Conservation (phyloP, 1,140 invertebrate genomes). For the Halictus rubicundus region DNA sequence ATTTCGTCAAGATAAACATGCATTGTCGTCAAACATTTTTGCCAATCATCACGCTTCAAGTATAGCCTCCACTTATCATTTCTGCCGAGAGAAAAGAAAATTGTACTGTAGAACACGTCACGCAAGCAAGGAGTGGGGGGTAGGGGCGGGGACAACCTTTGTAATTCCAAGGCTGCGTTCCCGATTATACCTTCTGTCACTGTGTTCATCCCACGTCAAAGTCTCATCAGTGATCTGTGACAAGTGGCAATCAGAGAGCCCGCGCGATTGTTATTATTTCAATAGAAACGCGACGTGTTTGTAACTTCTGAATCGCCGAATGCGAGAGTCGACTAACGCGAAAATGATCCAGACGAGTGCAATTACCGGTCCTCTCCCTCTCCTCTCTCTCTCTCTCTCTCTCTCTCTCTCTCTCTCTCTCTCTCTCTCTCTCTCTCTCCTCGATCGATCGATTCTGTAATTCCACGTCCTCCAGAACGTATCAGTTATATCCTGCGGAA, state of each 20-base stretch:
- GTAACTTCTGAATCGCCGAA: slow-evolving; percentile 42
- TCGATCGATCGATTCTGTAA: slow-evolving; percentile 66
- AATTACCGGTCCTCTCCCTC: too few relatives aligned
- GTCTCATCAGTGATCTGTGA: slow-evolving; percentile 41
- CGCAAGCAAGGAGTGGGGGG: neutral
- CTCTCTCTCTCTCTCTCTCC: too few relatives aligned
- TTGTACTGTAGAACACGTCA: neutral
- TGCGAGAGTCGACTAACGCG: slow-evolving; percentile 25
- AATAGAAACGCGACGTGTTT: slow-evolving; percentile 32
- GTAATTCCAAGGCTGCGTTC: slow-evolving; percentile 4
- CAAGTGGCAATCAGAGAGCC: slow-evolving; percentile 46
- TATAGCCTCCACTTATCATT: too few relatives aligned
- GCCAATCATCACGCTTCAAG: too few relatives aligned
- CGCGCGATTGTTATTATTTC: slow-evolving; percentile 41
- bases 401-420: too few relatives aligned
- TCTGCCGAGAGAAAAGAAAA: neutral
- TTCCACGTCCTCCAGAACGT: slow-evolving; percentile 61
- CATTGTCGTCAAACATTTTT: too few relatives aligned
- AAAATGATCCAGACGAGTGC: slow-evolving; percentile 55
- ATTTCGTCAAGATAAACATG: too few relatives aligned
- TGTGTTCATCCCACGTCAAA: slow-evolving; percentile 2
- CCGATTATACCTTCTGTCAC: slow-evolving; percentile 22
- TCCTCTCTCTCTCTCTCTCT: too few relatives aligned
- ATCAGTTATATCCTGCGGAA: slow-evolving; percentile 62
- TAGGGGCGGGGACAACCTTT: neutral